Evolutionary conservation across 1,140 invertebrate genomes (phyloP), one percentile per base, ranked within the genome.

Genomic region (Leptopilina clavipes): DNA sequence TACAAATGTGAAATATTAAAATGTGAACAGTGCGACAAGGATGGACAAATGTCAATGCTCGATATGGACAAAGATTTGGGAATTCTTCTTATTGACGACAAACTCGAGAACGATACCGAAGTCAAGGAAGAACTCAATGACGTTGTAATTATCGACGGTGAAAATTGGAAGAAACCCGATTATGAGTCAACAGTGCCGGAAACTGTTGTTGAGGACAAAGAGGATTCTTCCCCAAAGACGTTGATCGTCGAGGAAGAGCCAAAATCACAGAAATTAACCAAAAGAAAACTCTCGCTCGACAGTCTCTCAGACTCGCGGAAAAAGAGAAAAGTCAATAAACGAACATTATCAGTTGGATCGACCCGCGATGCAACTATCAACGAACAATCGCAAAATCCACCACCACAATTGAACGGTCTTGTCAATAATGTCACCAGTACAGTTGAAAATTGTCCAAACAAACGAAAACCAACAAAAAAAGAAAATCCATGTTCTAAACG

Each of bases 181-280:
- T 89, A 90, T 71, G 88, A 89, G 45, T 75, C 88, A n/a, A 90
- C 87, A 0, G 88, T 87, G 3, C 79, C 82, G 31, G 89, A 90
- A 82, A 65, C 73, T 10, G 72, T 81, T 1, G 72, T 79, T 5
- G 22, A 70, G 0, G 79, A 80, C 0, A 71, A 77, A 3, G 73
- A 80, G 6, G 22, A 77, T 3, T 83, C 59, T 31, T 65, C 59
- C 12, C 2, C 3, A 76, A 78, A 7, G 71, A 81, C 0, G 75
- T 48, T 45, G 44, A 12, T 11, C 73, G 72, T 65, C 72, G 9
- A 79, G 76, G 70, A 82, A 71, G 91, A 93, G 71, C 88, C 90
- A 73, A 93, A 92, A 83, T 89, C 91, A 72, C 52, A 92, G 78
- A 93, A 93, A 82, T 86, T 92, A 25, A 78, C 80, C 1, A 92